Evolutionary conservation across 2,113 vertebrate species (phyloP), one percentile per base, ranked within the genome.

Genomic region (Scatophagus argus): DNA sequence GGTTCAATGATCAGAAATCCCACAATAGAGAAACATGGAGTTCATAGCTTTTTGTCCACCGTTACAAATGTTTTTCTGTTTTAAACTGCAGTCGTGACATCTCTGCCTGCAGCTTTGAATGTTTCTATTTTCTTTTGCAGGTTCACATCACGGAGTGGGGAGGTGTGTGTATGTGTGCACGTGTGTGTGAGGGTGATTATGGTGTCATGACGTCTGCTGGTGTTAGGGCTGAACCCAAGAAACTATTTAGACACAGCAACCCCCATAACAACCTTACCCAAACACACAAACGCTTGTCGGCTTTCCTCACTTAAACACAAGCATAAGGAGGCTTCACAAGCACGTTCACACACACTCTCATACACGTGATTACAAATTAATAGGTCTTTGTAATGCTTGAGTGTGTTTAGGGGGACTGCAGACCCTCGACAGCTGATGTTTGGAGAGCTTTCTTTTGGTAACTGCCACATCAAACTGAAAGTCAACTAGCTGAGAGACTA

Each of bases 181-280:
- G 59, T 55, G 44, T 56, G 79, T 64, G 46, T 49, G 44, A 51
- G 47, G 63, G 77, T 68, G 70, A 84, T 88, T 83, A 84, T 74
- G 81, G 66, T 74, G 75, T 88, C 76, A 85, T 85, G 83, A 80
- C 75, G 73, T 88, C 77, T 72, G 74, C 69, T 71, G 62, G 79
- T 85, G 84, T 85, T 85, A 70, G 80, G 69, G 82, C 81, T 82
- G 49, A 87, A 81, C 84, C 81, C 19, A 2, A 77, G 64, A 87
- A 82, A 77, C 25, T 36, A 4, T 63, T 66, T 8, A 59, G 55
- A 74, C 34, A 27, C 67, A 62, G 19, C 47, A 49, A 75, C 60
- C 77, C 23, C 66, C 64, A 49, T 39, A 56, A 60, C 34, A 6
- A 34, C 36, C 71, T 49, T 67, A 68, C 39, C 64, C 76, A 34